phyloP scores from a whole-genome alignment of 2,888 invertebrate species.

The Tenthredo livida region DNA sequence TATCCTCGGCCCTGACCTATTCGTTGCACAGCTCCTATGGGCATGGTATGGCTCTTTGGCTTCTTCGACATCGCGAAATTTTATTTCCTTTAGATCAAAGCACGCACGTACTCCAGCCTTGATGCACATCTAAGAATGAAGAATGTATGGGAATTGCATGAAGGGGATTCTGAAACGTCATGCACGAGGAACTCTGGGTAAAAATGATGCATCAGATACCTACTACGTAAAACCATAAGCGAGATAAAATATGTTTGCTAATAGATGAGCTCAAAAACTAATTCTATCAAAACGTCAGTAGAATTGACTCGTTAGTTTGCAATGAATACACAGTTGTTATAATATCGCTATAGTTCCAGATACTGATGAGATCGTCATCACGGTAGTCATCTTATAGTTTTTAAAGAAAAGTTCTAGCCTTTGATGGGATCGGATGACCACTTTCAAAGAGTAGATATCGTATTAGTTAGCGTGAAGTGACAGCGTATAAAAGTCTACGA shows the following conservation, averaged over 20 bases:
- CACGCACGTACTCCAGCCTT: not conserved
- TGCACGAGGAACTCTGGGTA: not conserved
- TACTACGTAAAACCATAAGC: not conserved
- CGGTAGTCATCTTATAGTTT: not conserved
- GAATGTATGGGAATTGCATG: not conserved
- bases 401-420: not conserved
- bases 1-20: conserved; percentile 1
- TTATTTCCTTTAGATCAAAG: conserved; percentile 20
- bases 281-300: too few relatives aligned
- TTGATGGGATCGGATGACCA: conserved; percentile 2
- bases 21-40: conserved; percentile 1
- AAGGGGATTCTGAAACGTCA: not conserved
- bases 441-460: not conserved
- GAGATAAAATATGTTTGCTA: too few relatives aligned
- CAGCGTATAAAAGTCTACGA: conserved; percentile 13
- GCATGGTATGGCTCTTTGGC: not conserved
- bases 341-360: not conserved
- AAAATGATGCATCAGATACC: not conserved
- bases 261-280: too few relatives aligned
- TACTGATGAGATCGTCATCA: not conserved
- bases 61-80: conserved; percentile 10
- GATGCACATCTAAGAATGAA: not conserved
- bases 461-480: conserved; percentile 24
- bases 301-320: not conserved
- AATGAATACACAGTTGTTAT: not conserved